phyloP scores from a whole-genome alignment of 1,140 invertebrate genomes.

The Brachionus plicatilis region DNA sequence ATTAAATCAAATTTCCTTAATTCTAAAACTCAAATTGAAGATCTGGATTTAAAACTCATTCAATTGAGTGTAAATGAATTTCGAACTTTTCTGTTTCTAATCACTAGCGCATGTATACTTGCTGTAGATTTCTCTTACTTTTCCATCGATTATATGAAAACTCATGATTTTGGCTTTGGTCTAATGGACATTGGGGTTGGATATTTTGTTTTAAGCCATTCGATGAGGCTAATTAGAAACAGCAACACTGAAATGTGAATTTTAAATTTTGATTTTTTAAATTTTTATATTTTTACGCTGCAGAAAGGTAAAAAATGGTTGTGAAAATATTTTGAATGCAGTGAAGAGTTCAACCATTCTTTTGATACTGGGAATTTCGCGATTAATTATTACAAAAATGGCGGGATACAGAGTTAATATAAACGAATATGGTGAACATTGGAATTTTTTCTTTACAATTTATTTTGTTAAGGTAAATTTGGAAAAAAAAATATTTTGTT shows the following conservation, averaged over 20 bases:
- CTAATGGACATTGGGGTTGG: slow-evolving; percentile 92
- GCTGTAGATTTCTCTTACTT: slow-evolving; percentile 15
- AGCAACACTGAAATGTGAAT: not conserved
- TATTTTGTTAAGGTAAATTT: slow-evolving; percentile 46
- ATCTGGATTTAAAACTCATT: not conserved
- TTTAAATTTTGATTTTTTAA: slow-evolving; percentile 22
- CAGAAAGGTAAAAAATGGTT: not conserved
- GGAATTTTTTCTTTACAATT: slow-evolving; percentile 37
- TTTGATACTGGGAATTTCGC: slow-evolving; percentile 64
- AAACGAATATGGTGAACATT: slow-evolving; percentile 26
- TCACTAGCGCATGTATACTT: slow-evolving; percentile 6
- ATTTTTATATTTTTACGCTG: not conserved
- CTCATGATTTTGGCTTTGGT: slow-evolving; percentile 75
- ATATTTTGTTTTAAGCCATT: slow-evolving; percentile 78
- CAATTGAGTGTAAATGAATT: slow-evolving; percentile 6
- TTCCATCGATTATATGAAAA: slow-evolving; percentile 64
- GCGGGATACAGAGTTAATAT: slow-evolving; percentile 14
- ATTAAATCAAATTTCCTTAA: not conserved
- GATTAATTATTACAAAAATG: slow-evolving; percentile 58
- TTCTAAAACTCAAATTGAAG: not conserved
- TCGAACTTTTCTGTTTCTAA: slow-evolving; percentile 10
- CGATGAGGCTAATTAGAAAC: slow-evolving; percentile 55
- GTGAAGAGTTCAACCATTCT: not conserved
- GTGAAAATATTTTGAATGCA: not conserved
- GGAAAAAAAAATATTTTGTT: not conserved